A percentile compares a stretch with the other conserved stretches of the same genome.
Evolutionary conservation across 2,888 invertebrate species (phyloP).

Genomic region (Aspidapion aeneum): DNA sequence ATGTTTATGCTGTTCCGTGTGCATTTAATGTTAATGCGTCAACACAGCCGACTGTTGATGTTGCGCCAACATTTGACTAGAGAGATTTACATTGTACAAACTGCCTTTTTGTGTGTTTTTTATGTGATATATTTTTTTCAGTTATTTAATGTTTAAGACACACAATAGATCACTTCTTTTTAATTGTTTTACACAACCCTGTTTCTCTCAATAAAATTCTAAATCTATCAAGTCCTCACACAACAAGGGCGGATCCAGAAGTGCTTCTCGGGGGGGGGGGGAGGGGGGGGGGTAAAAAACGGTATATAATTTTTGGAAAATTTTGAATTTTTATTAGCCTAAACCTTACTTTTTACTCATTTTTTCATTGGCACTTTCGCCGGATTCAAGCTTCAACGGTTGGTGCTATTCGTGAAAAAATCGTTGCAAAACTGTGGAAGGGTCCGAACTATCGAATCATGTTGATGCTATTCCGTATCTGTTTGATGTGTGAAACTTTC

Average conservation of each 20-base stretch:
- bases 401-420: conserved; percentile 26
- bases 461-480: conserved; percentile 37
- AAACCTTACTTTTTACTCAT: conserved; percentile 23
- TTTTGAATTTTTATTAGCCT: too few relatives aligned
- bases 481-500: not conserved
- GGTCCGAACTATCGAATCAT: conserved; percentile 22
- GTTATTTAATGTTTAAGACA: too few relatives aligned
- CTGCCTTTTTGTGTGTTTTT: conserved; percentile 32
- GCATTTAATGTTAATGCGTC: conserved; percentile 50
- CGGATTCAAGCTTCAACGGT: conserved; percentile 28
- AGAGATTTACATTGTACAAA: conserved; percentile 65
- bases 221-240: not conserved
- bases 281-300: too few relatives aligned
- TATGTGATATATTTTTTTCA: too few relatives aligned
- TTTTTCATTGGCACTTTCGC: conserved; percentile 20
- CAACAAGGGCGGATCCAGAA: too few relatives aligned
- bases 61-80: conserved; percentile 50
- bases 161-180: too few relatives aligned
- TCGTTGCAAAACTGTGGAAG: conserved; percentile 27
- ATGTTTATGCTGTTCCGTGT: conserved; percentile 51
- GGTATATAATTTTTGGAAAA: too few relatives aligned
- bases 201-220: not conserved
- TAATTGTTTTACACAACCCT: too few relatives aligned
- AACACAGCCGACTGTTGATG: conserved; percentile 27
- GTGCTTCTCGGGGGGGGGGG: too few relatives aligned